Base-by-base conservation (phyloP, 2,888 invertebrate genomes). In the Acleris laterana region DNA sequence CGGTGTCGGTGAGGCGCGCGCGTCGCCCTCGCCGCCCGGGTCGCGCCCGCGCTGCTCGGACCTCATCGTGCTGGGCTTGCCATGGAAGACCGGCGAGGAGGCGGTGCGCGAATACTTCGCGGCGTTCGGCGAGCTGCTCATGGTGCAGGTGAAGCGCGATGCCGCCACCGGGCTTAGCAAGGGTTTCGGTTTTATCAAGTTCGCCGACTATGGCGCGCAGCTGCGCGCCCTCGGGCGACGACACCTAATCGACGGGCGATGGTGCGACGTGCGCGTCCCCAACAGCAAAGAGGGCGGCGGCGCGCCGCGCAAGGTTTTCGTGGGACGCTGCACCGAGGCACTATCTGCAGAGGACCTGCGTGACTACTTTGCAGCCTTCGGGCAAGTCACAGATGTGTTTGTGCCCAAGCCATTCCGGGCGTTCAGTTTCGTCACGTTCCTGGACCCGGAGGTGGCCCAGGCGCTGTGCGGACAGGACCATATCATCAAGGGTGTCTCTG, bases 301-400 rank as follows among this genome's bases (percentile, higher is more conserved):
- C 89, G 95, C 88, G 88, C 96, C 82, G 93, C 95, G 90, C 46
- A 96, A 97, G 85, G 96, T 97, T 62, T 97, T 97, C 85, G 96
- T 97, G 56, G 97, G 97, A 4, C 94, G 97, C 68, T 96, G 97
- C 82, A 96, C 96, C 1, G 97, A 97, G 81, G 96, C 95, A 79
- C 95, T 97, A 72, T 95, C 95, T 3, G 95, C 96, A 0, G 96
- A 96, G 55, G 96, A 96, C 84, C 90, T 97, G 72, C 94, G 96
- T 55, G 95, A 96, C 70, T 97, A 96, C 88, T 96, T 96, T 80
- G 94, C 94, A 16, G 95, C 96, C 75, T 96, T 94, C 83, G 97
- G 96, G n/a, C 96, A 96, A 86, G 96, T 97, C 67, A 95, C 96
- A 4, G 97, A 97, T 87, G 97, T 97, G 68, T 97, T 97, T 85